phyloP scores from a whole-genome alignment of 2,888 invertebrate genomes.

The Synanthedon myopaeformis region DNA sequence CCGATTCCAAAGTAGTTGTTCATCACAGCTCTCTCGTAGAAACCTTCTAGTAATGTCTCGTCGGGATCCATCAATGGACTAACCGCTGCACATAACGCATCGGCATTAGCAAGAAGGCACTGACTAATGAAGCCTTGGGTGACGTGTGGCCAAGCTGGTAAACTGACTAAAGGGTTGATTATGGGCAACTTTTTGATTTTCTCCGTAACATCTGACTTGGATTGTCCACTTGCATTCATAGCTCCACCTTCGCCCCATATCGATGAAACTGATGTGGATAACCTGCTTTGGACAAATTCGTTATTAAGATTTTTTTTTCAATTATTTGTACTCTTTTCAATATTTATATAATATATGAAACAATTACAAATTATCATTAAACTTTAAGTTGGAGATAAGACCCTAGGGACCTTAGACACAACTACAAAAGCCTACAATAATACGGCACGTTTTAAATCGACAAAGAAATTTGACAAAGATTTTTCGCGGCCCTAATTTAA shows the following conservation, averaged over 20 bases:
- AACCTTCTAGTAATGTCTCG: slow-evolving; percentile 87
- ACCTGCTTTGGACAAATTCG: slow-evolving; percentile 24
- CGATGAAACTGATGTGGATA: slow-evolving; percentile 65
- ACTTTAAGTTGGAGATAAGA: too few species aligned
- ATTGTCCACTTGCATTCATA: slow-evolving; percentile 25
- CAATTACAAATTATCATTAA: too few species aligned
- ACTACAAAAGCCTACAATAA: too few species aligned
- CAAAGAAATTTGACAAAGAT: background rate
- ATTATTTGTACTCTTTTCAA: too few species aligned
- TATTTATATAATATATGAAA: too few species aligned
- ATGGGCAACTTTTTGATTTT: slow-evolving; percentile 83
- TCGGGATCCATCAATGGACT: slow-evolving; percentile 95
- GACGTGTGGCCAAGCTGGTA: slow-evolving; percentile 90
- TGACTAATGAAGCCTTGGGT: slow-evolving; percentile 92
- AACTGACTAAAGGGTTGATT: slow-evolving; percentile 87
- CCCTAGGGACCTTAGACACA: too few species aligned
- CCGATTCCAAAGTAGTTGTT: slow-evolving; percentile 99
- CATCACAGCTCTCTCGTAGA: slow-evolving; percentile 96
- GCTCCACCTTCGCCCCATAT: slow-evolving; percentile 60
- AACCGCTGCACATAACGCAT: slow-evolving; percentile 96
- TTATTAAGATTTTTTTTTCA: background rate
- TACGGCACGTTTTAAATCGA: background rate
- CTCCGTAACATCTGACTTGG: slow-evolving; percentile 64
- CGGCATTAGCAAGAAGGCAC: slow-evolving; percentile 94
- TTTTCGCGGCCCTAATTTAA: background rate